Percentiles rank a stretch among this genome's conserved stretches.
Conservation (phyloP, 2,113 vertebrate species). For the Echinops telfairi region DNA sequence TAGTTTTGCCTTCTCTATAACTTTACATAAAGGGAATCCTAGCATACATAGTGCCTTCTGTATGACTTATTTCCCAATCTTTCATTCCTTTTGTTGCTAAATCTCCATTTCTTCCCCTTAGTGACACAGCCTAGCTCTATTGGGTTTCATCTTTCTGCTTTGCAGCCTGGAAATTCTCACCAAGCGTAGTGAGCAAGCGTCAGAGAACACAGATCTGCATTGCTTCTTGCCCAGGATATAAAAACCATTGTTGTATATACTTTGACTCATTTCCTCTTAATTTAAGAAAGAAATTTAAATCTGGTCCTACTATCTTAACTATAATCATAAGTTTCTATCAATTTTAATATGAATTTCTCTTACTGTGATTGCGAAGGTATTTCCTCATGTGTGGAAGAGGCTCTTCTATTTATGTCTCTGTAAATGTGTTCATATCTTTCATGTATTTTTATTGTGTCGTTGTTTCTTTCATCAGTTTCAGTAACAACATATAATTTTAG, state of each 20-base stretch:
- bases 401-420: constrained; percentile 22
- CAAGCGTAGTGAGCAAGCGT: neutral
- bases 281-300: constrained; percentile 19
- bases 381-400: neutral
- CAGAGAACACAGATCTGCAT: neutral
- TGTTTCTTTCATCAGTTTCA: constrained; percentile 57
- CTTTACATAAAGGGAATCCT: neutral
- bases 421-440: neutral
- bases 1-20: neutral
- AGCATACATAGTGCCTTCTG: neutral
- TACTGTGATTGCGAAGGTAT: neutral
- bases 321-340: constrained; percentile 37
- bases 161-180: neutral
- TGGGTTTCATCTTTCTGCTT: neutral
- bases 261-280: constrained; percentile 27
- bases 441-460: neutral
- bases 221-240: constrained; percentile 9
- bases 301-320: neutral
- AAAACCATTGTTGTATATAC: neutral
- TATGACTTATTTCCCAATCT: neutral
- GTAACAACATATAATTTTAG: constrained; percentile 29
- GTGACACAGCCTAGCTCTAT: neutral
- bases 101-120: neutral
- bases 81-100: neutral
- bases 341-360: constrained; percentile 23